A percentile compares a stretch with the other conserved stretches of the same genome.
Conservation (phyloP, 1,140 invertebrate genomes). For the Aethina tumida region DNA sequence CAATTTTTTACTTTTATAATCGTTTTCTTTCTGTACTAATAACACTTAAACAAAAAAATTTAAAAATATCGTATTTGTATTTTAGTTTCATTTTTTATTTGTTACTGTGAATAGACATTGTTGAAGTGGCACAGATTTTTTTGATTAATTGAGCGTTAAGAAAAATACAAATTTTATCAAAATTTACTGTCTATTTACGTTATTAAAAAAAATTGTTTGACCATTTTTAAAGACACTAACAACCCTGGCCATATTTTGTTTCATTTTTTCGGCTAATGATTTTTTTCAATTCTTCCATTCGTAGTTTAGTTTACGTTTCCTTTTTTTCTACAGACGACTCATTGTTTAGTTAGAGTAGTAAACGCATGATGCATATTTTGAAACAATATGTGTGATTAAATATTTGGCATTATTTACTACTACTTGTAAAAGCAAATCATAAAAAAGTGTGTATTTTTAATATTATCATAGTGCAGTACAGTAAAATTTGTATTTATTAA, state of each 20-base stretch:
- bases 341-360: slow-evolving; percentile 5
- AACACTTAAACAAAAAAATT: too few species aligned
- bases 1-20: too few species aligned
- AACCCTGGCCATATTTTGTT: slow-evolving; percentile 10
- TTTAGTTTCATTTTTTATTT: too few species aligned
- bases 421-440: slow-evolving; percentile 21
- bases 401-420: slow-evolving; percentile 27
- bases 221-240: slow-evolving; percentile 10
- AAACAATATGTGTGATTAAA: slow-evolving; percentile 11
- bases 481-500: not conserved
- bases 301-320: slow-evolving; percentile 10
- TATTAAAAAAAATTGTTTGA: slow-evolving; percentile 6
- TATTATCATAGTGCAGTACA: not conserved
- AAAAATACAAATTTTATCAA: too few species aligned
- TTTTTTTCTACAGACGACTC: slow-evolving; percentile 2
- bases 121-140: too few species aligned
- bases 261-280: slow-evolving; percentile 1
- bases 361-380: slow-evolving; percentile 9
- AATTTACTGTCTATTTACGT: too few species aligned
- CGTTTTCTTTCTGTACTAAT: too few species aligned
- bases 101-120: too few species aligned
- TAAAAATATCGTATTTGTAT: too few species aligned
- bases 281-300: slow-evolving; percentile 7
- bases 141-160: too few species aligned
- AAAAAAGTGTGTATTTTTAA: slow-evolving; percentile 7